phyloP scores from a whole-genome alignment of 2,888 invertebrate genomes.

The Ichneumon xanthorius region DNA sequence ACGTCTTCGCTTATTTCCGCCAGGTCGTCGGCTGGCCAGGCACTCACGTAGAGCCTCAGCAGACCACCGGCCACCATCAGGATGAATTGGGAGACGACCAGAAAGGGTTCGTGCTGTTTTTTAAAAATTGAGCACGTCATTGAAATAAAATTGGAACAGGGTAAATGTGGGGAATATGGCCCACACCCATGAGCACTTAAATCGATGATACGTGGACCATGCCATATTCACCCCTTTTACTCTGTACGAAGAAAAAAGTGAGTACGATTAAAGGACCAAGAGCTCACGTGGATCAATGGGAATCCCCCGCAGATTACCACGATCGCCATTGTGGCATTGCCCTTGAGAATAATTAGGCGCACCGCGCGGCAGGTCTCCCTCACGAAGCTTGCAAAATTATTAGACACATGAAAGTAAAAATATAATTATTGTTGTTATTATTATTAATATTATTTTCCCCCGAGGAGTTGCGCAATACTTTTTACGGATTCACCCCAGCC shows the following conservation, averaged over 20 bases:
- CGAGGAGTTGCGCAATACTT: no score
- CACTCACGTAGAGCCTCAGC: slow-evolving; percentile 74
- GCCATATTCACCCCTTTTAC: not conserved
- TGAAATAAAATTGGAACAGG: no score
- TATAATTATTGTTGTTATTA: not conserved
- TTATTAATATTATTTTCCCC: not conserved
- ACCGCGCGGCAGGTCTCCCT: slow-evolving; percentile 68
- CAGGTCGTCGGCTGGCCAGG: slow-evolving; percentile 78
- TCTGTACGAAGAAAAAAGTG: not conserved
- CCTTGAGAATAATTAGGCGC: slow-evolving; percentile 75
- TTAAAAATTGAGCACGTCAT: not conserved
- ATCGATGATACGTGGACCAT: no score
- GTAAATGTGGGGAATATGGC: no score
- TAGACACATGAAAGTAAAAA: not conserved
- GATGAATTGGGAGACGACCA: slow-evolving; percentile 72
- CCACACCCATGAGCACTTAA: no score
- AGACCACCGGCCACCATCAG: slow-evolving; percentile 73
- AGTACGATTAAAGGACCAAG: not conserved
- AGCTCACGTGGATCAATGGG: slow-evolving; percentile 75
- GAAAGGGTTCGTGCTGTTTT: slow-evolving; percentile 71
- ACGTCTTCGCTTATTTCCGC: slow-evolving; percentile 69
- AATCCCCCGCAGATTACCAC: slow-evolving; percentile 76
- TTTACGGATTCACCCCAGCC: no score
- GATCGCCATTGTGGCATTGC: slow-evolving; percentile 76
- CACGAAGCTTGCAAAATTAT: slow-evolving; percentile 70